These are phyloP conservation scores for Strigamia transsilvanica DNA, from an alignment of 2,888 invertebrate species.

Conservation along the genomic window DNA sequence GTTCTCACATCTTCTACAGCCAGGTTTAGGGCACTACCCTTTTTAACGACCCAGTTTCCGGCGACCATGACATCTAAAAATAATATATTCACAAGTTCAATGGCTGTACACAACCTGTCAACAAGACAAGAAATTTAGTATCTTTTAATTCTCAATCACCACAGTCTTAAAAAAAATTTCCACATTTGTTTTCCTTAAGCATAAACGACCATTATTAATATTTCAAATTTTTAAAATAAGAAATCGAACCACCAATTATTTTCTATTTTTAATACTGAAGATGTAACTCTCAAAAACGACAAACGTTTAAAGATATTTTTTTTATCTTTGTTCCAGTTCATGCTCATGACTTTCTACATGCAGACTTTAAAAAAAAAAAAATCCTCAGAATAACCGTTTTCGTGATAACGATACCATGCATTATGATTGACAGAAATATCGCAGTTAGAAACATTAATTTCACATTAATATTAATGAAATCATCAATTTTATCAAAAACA, in stretches of 20 bases:
- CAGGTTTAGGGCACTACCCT: conserved; percentile 25
- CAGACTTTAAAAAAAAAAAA: no score
- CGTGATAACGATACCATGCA: no score
- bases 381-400: no score
- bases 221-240: neutral
- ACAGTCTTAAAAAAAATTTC: neutral
- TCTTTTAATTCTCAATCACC: neutral
- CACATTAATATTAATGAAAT: no score
- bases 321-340: neutral
- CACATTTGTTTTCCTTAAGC: neutral
- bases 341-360: neutral
- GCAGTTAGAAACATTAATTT: no score
- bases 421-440: no score
- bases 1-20: neutral
- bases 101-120: neutral
- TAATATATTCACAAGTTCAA: conserved; percentile 47
- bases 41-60: conserved; percentile 48
- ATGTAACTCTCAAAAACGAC: neutral
- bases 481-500: no score
- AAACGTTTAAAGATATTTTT: neutral
- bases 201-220: no score
- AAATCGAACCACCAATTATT: no score
- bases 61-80: conserved; percentile 37
- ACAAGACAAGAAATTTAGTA: neutral
- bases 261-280: no score